Evolutionary conservation across 1,140 invertebrate species (phyloP), one percentile per base, ranked within the genome.

Genomic region (Trissolcus basalis): DNA sequence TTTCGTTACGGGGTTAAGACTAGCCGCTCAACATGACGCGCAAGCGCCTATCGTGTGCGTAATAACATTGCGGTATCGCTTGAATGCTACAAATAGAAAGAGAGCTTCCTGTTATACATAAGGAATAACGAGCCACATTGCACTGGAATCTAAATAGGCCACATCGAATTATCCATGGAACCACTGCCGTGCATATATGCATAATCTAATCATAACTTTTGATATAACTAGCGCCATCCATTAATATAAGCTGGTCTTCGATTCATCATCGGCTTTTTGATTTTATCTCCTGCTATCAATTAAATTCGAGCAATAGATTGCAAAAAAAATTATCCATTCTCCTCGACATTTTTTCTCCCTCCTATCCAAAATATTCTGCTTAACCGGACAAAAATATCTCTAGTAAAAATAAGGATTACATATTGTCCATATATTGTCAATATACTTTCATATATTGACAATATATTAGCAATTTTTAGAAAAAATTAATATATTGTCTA

Each of bases 31-130:
- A 16, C 39, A 51, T 33, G 43, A 14, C 11, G 43, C 68, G 68
- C 58, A 55, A 14, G 58, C 68, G 68, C 68, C 32, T 71, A 36
- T 63, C 68, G 59, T 63, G 68, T 71, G 68, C 59, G 68, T 72
- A 64, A 64, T 72, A 72, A 72, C 69, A 59, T 72, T 64, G 69
- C 69, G 60, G 69, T 72, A 72, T 72, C 60, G 54, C 59, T 72
- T 72, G 69, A 72, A 72, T 64, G 35, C 41, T 64, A 47, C 53
- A 64, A 72, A 72, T 72, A 64, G 54, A 72, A 72, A 72, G 69
- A 72, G 69, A 64, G 48, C 48, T 50, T 58, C 47, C 69, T 59
- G 69, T 64, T 71, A 64, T 71, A 71, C 69, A 64, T 72, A 64
- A 72, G 69, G 60, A 72, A 72, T 72, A 64, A 72, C 69, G 54